Conservation (phyloP, 2,113 vertebrate genomes). For the Hyaena hyaena region DNA sequence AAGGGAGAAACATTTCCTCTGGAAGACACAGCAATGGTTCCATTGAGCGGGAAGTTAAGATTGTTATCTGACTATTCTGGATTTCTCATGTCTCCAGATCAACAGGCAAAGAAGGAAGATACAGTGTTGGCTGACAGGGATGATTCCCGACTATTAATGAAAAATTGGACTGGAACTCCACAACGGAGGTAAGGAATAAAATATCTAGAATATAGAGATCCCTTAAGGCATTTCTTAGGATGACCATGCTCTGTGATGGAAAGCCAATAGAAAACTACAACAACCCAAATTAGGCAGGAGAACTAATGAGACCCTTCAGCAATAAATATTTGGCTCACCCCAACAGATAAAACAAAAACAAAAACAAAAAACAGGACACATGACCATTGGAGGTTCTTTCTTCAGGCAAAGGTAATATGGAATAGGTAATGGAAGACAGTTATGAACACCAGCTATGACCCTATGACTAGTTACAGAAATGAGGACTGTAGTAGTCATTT, state of each 20-base stretch:
- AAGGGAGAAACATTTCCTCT: not conserved
- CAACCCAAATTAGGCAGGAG: not conserved
- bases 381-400: not conserved
- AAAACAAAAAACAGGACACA: not conserved
- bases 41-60: not conserved
- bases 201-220: not conserved
- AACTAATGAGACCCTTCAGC: not conserved
- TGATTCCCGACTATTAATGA: not conserved
- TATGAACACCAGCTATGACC: not conserved
- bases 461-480: not conserved
- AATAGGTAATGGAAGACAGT: not conserved
- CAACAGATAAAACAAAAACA: not conserved
- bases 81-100: not conserved
- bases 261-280: conserved; percentile 1
- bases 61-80: not conserved
- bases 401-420: not conserved
- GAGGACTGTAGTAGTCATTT: not conserved
- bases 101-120: not conserved
- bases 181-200: not conserved
- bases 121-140: not conserved
- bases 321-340: not conserved
- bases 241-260: not conserved
- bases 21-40: not conserved
- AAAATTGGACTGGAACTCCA: not conserved
- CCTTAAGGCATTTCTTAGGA: not conserved